Evolutionary conservation across 1,140 invertebrate species (phyloP).

Genomic region (Solen grandis): DNA sequence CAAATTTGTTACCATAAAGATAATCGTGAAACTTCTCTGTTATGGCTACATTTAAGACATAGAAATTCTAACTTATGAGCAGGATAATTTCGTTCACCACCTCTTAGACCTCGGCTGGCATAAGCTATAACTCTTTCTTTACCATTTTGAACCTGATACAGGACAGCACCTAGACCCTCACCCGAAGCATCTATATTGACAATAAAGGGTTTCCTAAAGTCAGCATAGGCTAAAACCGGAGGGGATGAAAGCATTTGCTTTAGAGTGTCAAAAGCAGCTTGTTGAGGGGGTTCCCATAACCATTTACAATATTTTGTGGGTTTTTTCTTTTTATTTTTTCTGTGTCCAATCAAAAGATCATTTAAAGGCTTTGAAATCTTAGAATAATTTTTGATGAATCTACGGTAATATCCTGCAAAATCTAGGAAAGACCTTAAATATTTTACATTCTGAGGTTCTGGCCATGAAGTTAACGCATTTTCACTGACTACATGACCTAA

Average conservation of each 20-base stretch:
- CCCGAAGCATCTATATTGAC: slow-evolving; percentile 61
- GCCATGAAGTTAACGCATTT: background rate
- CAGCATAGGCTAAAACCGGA: no score
- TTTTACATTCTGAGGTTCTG: background rate
- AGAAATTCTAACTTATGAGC: slow-evolving; percentile 45
- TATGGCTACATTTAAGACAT: slow-evolving; percentile 39
- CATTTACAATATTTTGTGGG: no score
- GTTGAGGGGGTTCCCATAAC: no score
- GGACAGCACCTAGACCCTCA: slow-evolving; percentile 64
- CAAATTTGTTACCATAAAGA: slow-evolving; percentile 1
- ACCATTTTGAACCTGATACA: slow-evolving; percentile 64
- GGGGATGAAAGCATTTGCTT: no score
- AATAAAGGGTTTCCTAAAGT: slow-evolving; percentile 52
- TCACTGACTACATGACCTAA: background rate
- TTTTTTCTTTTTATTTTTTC: no score
- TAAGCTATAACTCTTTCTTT: slow-evolving; percentile 8
- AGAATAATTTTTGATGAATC: no score
- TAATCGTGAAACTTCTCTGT: slow-evolving; percentile 43
- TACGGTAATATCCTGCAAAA: no score
- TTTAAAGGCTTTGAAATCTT: background rate
- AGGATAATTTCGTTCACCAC: slow-evolving; percentile 33
- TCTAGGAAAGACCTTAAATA: background rate
- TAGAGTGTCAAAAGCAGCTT: no score
- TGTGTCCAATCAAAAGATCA: background rate
- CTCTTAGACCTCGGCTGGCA: background rate